Evolutionary conservation across 1,140 invertebrate species (phyloP).

Genomic region (Choristoneura fumiferana): DNA sequence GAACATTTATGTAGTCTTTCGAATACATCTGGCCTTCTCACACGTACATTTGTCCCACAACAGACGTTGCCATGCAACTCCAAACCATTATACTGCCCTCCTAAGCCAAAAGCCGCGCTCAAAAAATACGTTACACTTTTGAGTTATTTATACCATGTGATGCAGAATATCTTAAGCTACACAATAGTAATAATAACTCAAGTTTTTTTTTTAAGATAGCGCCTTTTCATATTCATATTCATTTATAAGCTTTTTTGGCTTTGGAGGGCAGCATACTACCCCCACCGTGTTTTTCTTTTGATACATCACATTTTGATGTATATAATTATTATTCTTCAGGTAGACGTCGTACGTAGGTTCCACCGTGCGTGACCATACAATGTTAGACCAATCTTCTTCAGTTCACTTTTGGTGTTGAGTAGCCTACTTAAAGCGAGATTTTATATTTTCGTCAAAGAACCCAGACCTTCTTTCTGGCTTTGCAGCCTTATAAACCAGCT

Average conservation of each 20-base stretch:
- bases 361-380: constrained; percentile 27
- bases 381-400: too few relatives aligned
- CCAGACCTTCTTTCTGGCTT: constrained; percentile 19
- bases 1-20: constrained; percentile 28
- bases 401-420: constrained; percentile 25
- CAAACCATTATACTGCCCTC: too few relatives aligned
- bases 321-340: constrained; percentile 17
- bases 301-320: constrained; percentile 27
- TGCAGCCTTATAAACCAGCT: too few relatives aligned
- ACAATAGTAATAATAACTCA: too few relatives aligned
- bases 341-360: constrained; percentile 3
- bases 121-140: too few relatives aligned
- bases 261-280: too few relatives aligned
- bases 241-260: too few relatives aligned
- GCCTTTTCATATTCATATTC: too few relatives aligned
- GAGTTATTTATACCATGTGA: too few relatives aligned
- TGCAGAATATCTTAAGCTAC: too few relatives aligned
- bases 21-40: constrained; percentile 34
- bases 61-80: constrained; percentile 42
- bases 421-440: constrained; percentile 21
- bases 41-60: constrained; percentile 36
- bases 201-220: too few relatives aligned
- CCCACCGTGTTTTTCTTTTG: constrained; percentile 59
- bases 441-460: constrained; percentile 25
- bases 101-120: too few relatives aligned